A percentile compares a stretch with the other conserved stretches of the same genome.
These are phyloP conservation scores for Camponotus vicinus DNA, from an alignment of 1,140 invertebrate species.

Conservation along the genomic window DNA sequence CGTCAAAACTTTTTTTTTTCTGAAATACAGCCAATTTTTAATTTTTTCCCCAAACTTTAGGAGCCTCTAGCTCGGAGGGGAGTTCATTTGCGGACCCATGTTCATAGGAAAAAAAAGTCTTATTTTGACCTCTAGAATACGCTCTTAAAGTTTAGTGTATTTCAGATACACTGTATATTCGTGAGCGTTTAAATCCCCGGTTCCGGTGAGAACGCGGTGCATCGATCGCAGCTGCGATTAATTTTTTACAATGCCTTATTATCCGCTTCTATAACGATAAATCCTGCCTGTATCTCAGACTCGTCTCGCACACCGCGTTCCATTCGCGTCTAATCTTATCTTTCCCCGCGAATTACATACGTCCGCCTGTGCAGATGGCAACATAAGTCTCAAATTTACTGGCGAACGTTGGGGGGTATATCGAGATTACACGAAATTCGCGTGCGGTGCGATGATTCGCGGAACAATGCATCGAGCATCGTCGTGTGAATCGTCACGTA, in stretches of 20 bases:
- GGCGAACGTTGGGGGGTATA: constrained; percentile 21
- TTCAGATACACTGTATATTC: not conserved
- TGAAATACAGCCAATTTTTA: too few relatives aligned
- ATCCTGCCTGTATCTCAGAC: constrained; percentile 23
- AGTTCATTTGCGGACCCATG: too few relatives aligned
- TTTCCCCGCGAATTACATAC: constrained; percentile 51
- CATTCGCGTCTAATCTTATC: constrained; percentile 58
- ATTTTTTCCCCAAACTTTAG: too few relatives aligned
- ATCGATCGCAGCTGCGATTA: constrained; percentile 27
- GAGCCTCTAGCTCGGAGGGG: too few relatives aligned
- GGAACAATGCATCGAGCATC: constrained; percentile 33
- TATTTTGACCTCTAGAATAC: too few relatives aligned
- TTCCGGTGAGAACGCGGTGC: not conserved
- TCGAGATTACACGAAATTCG: constrained; percentile 55
- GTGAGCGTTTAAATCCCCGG: constrained; percentile 11
- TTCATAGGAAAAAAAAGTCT: too few relatives aligned
- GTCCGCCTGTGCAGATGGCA: constrained; percentile 17
- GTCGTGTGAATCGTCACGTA: not conserved
- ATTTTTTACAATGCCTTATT: constrained; percentile 50
- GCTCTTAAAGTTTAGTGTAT: too few relatives aligned
- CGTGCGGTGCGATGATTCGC: constrained; percentile 56
- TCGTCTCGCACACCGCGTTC: constrained; percentile 11
- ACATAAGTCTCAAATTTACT: constrained; percentile 52
- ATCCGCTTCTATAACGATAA: constrained; percentile 43
- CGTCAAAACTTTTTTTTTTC: too few relatives aligned